Percentiles rank a stretch among this genome's conserved stretches.
These are phyloP conservation scores for Anolis sagrei DNA, from an alignment of 2,113 vertebrate species.

Conservation along the genomic window DNA sequence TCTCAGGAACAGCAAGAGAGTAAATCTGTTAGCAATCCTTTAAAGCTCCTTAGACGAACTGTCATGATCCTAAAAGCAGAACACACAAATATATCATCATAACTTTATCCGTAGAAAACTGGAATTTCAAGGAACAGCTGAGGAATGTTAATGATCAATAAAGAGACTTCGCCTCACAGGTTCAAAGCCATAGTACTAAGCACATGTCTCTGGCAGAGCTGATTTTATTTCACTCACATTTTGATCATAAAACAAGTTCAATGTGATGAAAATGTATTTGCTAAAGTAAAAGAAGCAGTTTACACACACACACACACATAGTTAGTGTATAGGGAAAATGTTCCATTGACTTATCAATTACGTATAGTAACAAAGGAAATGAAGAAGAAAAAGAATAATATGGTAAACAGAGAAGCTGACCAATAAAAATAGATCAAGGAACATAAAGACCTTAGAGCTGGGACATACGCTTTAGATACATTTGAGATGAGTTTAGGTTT, in stretches of 20 bases:
- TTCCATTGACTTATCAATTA: neutral
- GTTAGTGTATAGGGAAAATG: no score
- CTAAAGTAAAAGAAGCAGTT: neutral
- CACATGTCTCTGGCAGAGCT: slow-evolving; percentile 29
- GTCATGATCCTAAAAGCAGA: slow-evolving; percentile 39
- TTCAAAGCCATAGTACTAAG: slow-evolving; percentile 24
- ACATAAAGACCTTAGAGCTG: no score
- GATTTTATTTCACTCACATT: slow-evolving; percentile 29
- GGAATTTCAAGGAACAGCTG: slow-evolving; percentile 60
- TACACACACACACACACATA: no score
- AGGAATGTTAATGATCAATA: slow-evolving; percentile 64
- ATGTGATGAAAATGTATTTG: slow-evolving; percentile 19
- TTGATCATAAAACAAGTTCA: slow-evolving; percentile 8
- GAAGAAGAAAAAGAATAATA: neutral
- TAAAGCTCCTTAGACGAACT: slow-evolving; percentile 43
- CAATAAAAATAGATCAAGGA: no score
- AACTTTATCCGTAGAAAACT: slow-evolving; percentile 50
- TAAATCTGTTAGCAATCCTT: slow-evolving; percentile 39
- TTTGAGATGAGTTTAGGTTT: no score
- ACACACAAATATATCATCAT: slow-evolving; percentile 37
- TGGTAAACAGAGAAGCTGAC: no score
- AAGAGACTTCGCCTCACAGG: slow-evolving; percentile 50
- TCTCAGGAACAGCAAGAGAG: slow-evolving; percentile 26
- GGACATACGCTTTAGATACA: no score
- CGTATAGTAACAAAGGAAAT: neutral